phyloP scores from a whole-genome alignment of 1,140 invertebrate species.

The Pomacea maculata region DNA sequence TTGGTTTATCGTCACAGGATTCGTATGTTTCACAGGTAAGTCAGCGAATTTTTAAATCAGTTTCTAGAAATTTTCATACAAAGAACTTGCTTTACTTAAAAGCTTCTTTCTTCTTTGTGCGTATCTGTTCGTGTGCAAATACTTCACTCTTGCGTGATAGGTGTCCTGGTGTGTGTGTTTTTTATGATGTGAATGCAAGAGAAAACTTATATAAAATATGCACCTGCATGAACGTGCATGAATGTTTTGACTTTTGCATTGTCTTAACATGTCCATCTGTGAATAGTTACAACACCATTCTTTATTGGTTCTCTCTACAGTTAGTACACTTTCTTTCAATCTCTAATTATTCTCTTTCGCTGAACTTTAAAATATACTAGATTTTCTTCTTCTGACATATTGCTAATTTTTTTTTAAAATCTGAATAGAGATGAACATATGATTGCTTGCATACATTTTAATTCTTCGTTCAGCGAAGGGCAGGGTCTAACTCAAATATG shows the following conservation, averaged over 20 bases:
- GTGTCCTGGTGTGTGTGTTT: conserved; percentile 1
- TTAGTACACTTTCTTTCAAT: neutral
- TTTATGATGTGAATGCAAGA: neutral
- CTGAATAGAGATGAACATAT: neutral
- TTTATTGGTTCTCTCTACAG: neutral
- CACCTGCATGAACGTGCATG: neutral
- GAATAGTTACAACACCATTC: neutral
- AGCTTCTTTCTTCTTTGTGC: too few species aligned
- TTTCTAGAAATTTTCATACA: too few species aligned
- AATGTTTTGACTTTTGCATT: neutral
- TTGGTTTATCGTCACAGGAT: too few species aligned
- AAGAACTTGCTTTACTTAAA: too few species aligned
- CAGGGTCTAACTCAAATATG: too few species aligned
- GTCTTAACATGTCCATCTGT: neutral
- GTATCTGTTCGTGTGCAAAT: too few species aligned
- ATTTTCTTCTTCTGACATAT: neutral
- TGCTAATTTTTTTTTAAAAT: too few species aligned
- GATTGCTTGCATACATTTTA: neutral
- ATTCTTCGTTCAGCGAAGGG: too few species aligned
- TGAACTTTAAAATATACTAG: neutral
- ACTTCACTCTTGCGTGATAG: too few species aligned
- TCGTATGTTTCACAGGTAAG: too few species aligned
- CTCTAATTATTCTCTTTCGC: neutral
- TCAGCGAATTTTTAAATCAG: too few species aligned
- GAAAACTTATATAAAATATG: neutral